Conservation (phyloP, 1,140 invertebrate genomes). For the Nautilus pompilius region DNA sequence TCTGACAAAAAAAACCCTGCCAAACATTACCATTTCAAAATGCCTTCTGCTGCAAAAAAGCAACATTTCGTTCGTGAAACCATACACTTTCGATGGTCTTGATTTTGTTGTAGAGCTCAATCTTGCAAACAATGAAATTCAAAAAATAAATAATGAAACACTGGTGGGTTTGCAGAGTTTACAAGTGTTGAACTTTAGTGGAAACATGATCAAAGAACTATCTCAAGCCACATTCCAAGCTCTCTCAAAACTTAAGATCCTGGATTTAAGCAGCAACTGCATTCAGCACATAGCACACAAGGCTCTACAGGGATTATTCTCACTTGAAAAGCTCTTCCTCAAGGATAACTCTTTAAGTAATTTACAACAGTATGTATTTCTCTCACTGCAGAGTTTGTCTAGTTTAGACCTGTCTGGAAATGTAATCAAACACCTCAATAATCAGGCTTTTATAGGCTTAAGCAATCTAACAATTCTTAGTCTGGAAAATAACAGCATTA, state of each 20-base stretch:
- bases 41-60: slow-evolving; percentile 5
- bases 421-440: too few relatives aligned
- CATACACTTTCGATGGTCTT: slow-evolving; percentile 7
- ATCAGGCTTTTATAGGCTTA: too few relatives aligned
- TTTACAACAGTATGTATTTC: too few relatives aligned
- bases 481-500: too few relatives aligned
- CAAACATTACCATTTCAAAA: neutral
- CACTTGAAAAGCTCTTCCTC: too few relatives aligned
- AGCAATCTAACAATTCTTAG: too few relatives aligned
- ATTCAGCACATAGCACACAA: too few relatives aligned
- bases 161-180: slow-evolving; percentile 16
- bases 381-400: too few relatives aligned
- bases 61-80: neutral
- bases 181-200: slow-evolving; percentile 6
- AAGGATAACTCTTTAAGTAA: too few relatives aligned
- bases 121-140: slow-evolving; percentile 64
- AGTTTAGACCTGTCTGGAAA: too few relatives aligned
- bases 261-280: slow-evolving; percentile 14
- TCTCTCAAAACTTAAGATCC: slow-evolving; percentile 1
- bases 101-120: slow-evolving; percentile 44
- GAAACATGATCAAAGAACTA: slow-evolving; percentile 3
- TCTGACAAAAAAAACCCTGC: slow-evolving; percentile 9
- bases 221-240: neutral
- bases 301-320: too few relatives aligned
- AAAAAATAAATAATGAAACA: slow-evolving; percentile 11